phyloP scores from a whole-genome alignment of 2,113 vertebrate genomes.

The Pteruthius melanotis region DNA sequence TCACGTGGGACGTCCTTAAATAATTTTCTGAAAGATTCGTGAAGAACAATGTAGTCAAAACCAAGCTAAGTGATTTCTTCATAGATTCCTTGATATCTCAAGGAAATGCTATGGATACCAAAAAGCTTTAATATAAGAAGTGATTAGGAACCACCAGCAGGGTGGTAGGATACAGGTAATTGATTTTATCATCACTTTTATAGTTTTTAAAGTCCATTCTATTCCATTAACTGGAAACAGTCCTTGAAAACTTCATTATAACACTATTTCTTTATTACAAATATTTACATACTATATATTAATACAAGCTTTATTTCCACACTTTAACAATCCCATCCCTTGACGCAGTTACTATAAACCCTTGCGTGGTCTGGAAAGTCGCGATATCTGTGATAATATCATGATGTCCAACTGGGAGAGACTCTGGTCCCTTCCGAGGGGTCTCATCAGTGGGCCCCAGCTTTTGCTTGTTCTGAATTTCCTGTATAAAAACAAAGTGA shows the following conservation, averaged over 20 bases:
- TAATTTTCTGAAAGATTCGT: neutral
- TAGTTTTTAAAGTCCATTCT: conserved; percentile 1
- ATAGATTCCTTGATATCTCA: neutral
- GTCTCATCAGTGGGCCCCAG: conserved; percentile 86
- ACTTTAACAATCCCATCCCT: conserved; percentile 97
- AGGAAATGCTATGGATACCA: neutral
- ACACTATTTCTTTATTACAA: conserved; percentile 60
- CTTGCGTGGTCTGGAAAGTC: conserved; percentile 96
- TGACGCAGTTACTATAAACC: conserved; percentile 96
- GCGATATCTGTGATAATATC: conserved; percentile 97
- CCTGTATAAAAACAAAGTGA: conserved; percentile 69
- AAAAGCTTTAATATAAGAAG: neutral
- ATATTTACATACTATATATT: conserved; percentile 61
- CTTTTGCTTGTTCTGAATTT: conserved; percentile 97
- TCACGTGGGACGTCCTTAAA: neutral
- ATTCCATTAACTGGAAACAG: conserved; percentile 47
- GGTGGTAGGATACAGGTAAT: neutral
- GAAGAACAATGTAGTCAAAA: neutral
- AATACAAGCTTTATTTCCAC: conserved; percentile 83
- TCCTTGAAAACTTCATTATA: conserved; percentile 41
- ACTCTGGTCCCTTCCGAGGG: conserved; percentile 89
- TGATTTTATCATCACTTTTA: neutral
- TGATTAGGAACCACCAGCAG: neutral
- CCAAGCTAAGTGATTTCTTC: neutral
- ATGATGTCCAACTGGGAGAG: conserved; percentile 91